Conservation (phyloP, 2,113 vertebrate species). For the Antennarius striatus region DNA sequence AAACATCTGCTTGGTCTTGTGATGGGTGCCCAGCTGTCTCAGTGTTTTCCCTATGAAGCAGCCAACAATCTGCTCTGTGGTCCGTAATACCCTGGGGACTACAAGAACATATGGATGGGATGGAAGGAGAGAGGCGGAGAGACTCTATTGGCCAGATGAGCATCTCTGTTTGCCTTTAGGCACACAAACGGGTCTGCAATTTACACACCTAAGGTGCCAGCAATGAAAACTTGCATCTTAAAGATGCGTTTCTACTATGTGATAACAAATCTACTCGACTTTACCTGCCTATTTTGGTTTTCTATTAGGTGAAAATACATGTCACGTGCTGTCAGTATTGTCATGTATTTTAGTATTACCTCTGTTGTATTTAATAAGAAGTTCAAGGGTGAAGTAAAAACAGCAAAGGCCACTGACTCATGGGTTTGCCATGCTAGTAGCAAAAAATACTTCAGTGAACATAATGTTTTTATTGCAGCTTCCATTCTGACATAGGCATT, state of each 20-base stretch:
- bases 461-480: too few species aligned
- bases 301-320: too few species aligned
- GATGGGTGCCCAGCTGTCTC: constrained; percentile 74
- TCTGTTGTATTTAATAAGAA: too few species aligned
- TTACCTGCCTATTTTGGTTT: too few species aligned
- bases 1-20: constrained; percentile 73
- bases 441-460: too few species aligned
- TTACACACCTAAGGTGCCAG: constrained; percentile 50
- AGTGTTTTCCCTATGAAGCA: constrained; percentile 58
- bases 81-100: constrained; percentile 54
- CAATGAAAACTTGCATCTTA: constrained; percentile 38
- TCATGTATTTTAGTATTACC: too few species aligned
- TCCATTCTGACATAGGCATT: too few species aligned
- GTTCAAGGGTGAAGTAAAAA: too few species aligned
- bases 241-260: constrained; percentile 18
- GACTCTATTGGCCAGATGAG: constrained; percentile 49
- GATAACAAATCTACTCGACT: constrained; percentile 3
- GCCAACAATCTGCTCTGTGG: constrained; percentile 72
- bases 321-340: too few species aligned
- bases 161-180: constrained; percentile 58
- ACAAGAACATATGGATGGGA: constrained; percentile 60
- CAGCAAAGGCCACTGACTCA: too few species aligned
- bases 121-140: constrained; percentile 28
- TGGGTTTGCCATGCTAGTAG: too few species aligned
- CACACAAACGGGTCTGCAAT: constrained; percentile 50